These are phyloP conservation scores for Drosophila virilis DNA, from an alignment of 1,140 invertebrate species.

Conservation along the genomic window DNA sequence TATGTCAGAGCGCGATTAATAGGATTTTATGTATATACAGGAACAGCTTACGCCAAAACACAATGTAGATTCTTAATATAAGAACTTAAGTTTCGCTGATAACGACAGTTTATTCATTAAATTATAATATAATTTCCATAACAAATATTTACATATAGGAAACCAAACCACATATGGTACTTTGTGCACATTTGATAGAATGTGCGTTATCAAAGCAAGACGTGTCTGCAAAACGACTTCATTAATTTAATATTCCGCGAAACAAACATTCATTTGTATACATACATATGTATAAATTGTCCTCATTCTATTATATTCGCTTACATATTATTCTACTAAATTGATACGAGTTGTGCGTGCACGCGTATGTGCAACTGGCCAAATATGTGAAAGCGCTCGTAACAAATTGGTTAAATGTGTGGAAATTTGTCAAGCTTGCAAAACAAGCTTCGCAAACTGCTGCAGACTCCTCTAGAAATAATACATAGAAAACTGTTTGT, in stretches of 20 bases:
- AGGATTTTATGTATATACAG: too few relatives aligned
- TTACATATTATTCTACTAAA: conserved; percentile 48
- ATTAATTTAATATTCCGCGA: conserved; percentile 61
- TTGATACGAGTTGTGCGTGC: conserved; percentile 52
- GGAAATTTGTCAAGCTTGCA: conserved; percentile 57
- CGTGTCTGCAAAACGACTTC: conserved; percentile 70
- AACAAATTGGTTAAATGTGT: conserved; percentile 68
- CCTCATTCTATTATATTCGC: conserved; percentile 6
- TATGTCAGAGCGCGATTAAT: too few relatives aligned
- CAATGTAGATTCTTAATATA: too few relatives aligned
- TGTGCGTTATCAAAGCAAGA: conserved; percentile 52
- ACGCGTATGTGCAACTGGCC: conserved; percentile 20
- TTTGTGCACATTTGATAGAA: conserved; percentile 19
- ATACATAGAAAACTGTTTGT: neutral
- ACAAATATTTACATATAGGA: neutral
- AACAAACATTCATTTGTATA: conserved; percentile 17
- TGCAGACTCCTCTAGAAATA: neutral
- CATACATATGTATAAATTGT: conserved; percentile 10
- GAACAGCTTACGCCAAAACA: too few relatives aligned
- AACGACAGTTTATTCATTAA: too few relatives aligned
- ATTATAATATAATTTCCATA: too few relatives aligned
- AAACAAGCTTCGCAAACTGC: neutral
- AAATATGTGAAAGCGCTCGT: conserved; percentile 57
- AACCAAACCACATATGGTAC: conserved; percentile 2
- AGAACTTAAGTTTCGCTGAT: too few relatives aligned